Base-by-base conservation (phyloP, 2,888 invertebrate species). In the Podotricha telesiphe region DNA sequence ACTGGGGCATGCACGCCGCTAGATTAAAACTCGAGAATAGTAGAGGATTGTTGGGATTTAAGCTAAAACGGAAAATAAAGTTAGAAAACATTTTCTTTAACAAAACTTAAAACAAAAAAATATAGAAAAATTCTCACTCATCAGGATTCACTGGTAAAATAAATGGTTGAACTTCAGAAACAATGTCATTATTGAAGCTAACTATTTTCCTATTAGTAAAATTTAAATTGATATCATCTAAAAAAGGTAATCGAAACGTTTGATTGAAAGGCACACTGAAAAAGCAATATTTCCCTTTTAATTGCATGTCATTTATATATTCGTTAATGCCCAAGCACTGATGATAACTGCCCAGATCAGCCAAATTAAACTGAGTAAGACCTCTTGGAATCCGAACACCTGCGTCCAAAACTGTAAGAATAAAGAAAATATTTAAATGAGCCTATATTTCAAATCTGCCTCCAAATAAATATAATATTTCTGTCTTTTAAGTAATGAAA, bases 1-100 rank as follows among this genome's bases (percentile, higher is more conserved):
- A 28, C 71, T 87, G 86, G 0, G 91, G 91, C 53, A 91, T 77
- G 55, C 91, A 91, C 0, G 87, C 65, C 0, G 84, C 88, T 8
- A 88, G 67, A 8, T 66, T 71, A 1, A 83, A 78, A 3, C 70
- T 67, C 0, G 79, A 56, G 4, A n/a, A 67, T 0, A 73, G 40
- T 0, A 79, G 50, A 0, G 71, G 37, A 17, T 67, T 71, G 3
- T 51, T 65, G 8, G 70, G 45, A 7, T 69, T 71, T 0, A 74
- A 68, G 11, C 77, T 77, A 67, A 28, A 56, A 50, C 58, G 11
- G 11, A 2, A 61, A 11, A 28, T 13, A 28, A 28, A 28, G 6
- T 28, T 28, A 28, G 28, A 28, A 28, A 6, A 28, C 28, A 28
- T 28, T 28, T 6, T 4, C 6, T 28, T 40, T 8, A 13, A 20